phyloP scores from a whole-genome alignment of 1,140 invertebrate genomes.

The Lutraria rhynchaena region DNA sequence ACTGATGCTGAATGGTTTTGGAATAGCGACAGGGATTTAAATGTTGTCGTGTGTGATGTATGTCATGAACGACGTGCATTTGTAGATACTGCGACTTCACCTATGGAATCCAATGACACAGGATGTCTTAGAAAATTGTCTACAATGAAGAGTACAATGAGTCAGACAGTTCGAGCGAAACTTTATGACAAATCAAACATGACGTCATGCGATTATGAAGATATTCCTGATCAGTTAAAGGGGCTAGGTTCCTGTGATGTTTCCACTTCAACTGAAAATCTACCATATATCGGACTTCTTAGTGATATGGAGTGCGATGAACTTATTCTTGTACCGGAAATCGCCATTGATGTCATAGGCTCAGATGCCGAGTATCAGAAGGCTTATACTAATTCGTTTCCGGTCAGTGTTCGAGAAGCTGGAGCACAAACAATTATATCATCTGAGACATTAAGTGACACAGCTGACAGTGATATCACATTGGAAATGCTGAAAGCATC shows the following conservation, averaged over 20 bases:
- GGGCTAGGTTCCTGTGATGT: slow-evolving; percentile 66
- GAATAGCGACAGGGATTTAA: slow-evolving; percentile 45
- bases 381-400: slow-evolving; percentile 31
- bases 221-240: slow-evolving; percentile 51
- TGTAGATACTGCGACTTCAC: slow-evolving; percentile 43
- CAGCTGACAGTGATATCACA: slow-evolving; percentile 8
- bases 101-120: slow-evolving; percentile 6
- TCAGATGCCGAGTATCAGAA: slow-evolving; percentile 58
- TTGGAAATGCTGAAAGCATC: slow-evolving; percentile 4
- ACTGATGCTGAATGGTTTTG: slow-evolving; percentile 59
- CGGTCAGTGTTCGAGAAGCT: slow-evolving; percentile 61
- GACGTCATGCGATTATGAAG: slow-evolving; percentile 68
- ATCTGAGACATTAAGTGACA: slow-evolving; percentile 31
- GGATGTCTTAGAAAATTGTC: slow-evolving; percentile 17
- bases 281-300: slow-evolving; percentile 77
- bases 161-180: slow-evolving; percentile 67
- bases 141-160: slow-evolving; percentile 53
- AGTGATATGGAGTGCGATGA: slow-evolving; percentile 79
- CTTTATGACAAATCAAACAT: slow-evolving; percentile 72
- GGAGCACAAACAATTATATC: slow-evolving; percentile 71
- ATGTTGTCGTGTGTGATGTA: slow-evolving; percentile 54
- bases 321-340: slow-evolving; percentile 75
- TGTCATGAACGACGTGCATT: slow-evolving; percentile 42
- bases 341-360: slow-evolving; percentile 70
- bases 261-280: slow-evolving; percentile 78